Conservation (phyloP, 2,797 vertebrate species). For the Steatocranus sp. region DNA sequence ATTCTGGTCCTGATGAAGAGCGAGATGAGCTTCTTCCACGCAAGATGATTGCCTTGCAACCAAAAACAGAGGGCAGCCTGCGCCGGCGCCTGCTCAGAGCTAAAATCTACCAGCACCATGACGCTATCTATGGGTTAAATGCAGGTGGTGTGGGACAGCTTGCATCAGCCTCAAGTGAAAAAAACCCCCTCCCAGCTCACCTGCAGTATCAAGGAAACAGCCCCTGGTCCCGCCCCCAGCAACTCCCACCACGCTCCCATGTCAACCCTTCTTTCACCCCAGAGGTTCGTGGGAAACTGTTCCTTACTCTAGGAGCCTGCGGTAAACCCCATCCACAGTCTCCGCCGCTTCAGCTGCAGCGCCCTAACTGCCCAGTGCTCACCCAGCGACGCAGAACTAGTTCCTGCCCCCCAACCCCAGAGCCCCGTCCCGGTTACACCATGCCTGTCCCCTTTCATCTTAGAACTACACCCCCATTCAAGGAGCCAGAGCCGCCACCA, state of each 20-base stretch:
- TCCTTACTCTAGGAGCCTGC: background rate
- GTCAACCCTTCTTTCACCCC: background rate
- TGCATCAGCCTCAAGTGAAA: background rate
- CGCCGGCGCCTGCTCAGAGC: constrained; percentile 64
- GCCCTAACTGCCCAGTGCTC: constrained; percentile 3
- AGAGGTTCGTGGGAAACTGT: constrained; percentile 25
- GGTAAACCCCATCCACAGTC: background rate
- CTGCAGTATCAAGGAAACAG: constrained; percentile 23
- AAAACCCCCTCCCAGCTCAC: constrained; percentile 17
- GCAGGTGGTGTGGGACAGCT: background rate
- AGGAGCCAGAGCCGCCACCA: constrained; percentile 12
- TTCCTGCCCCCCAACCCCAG: background rate
- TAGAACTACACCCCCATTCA: background rate
- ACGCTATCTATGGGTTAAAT: constrained; percentile 10
- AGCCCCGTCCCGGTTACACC: constrained; percentile 31
- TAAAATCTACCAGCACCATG: constrained; percentile 56
- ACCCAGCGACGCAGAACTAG: constrained; percentile 16
- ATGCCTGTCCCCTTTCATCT: background rate
- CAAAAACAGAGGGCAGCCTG: constrained; percentile 58
- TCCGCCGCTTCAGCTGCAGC: background rate
- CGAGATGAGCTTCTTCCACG: constrained; percentile 58
- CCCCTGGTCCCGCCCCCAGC: constrained; percentile 29
- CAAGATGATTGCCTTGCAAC: constrained; percentile 49
- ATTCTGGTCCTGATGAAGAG: constrained; percentile 26
- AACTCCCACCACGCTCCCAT: background rate